These are phyloP conservation scores for Lasioglossum calceatum DNA, from an alignment of 2,888 invertebrate species.

Conservation along the genomic window DNA sequence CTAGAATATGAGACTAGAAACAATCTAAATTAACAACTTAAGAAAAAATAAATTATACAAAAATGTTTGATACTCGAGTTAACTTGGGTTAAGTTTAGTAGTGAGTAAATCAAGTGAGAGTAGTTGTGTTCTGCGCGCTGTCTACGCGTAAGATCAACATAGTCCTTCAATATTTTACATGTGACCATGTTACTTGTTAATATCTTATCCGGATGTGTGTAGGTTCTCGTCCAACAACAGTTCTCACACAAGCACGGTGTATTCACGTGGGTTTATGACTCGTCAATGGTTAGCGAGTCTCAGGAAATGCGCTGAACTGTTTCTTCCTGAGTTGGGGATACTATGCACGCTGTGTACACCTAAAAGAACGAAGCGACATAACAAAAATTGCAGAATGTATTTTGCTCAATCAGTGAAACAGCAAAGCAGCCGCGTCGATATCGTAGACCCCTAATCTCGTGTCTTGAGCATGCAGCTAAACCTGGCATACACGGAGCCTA, in stretches of 20 bases:
- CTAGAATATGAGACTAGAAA: no score
- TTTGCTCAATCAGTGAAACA: not conserved
- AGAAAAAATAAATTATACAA: no score
- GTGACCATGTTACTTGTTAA: not conserved
- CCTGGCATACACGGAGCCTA: constrained; percentile 31
- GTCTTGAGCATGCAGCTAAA: not conserved
- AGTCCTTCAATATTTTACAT: not conserved
- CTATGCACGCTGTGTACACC: no score
- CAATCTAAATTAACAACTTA: no score
- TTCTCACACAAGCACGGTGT: not conserved
- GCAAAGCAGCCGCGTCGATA: not conserved
- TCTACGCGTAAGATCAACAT: not conserved
- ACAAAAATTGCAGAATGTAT: not conserved
- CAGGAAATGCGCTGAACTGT: not conserved
- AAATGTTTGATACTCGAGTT: no score
- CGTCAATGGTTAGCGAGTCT: not conserved
- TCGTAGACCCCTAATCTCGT: not conserved
- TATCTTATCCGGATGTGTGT: not conserved
- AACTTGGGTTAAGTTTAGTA: no score
- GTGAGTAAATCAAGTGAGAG: no score
- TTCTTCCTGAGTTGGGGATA: not conserved
- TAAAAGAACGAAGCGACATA: not conserved
- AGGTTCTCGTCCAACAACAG: not conserved
- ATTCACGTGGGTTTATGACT: not conserved
- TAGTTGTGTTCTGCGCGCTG: not conserved